Base-by-base conservation (phyloP, 2,888 invertebrate species). In the Imbricaverruca yamaguchii region DNA sequence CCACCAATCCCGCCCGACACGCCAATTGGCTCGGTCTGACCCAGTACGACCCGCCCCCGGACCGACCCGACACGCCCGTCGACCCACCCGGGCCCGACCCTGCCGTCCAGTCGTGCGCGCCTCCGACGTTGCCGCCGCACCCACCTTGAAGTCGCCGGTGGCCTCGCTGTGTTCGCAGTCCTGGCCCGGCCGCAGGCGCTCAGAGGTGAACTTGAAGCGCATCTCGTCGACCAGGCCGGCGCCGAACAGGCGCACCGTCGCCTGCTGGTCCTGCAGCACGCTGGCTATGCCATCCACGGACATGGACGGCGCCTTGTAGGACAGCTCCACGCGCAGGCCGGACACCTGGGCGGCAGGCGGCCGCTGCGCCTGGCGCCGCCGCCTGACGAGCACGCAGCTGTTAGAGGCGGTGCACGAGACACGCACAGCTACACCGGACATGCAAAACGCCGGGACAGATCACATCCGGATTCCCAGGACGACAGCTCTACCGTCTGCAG, bases 181-280 rank as follows among this genome's bases (percentile, higher is more conserved):
- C 23, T 90, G 89, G 1, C 91, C 91, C 82, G 87, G 89, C 0
- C 86, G 85, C 78, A 89, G 89, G 0, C 86, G 83, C 67, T 90
- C 88, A 82, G 91, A 89, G 0, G 94, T 94, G 86, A 95, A 93
- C 0, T 92, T 91, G 80, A 95, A 90, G 80, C 91, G 88, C 0
- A 93, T 93, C 82, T 90, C 87, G 0, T 90, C 86, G 0, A 91
- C 91, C 82, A 95, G 88, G 4, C 92, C 92, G 13, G 87, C 87
- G 0, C 95, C 95, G 86, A 94, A 95, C 61, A 95, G 85, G 80
- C 94, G 91, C 74, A 95, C 86, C 18, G 89, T 89, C 39, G 92
- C 90, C 6, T 88, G 87, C 0, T 88, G 87, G 80, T 90, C 90
- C 23, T 91, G 91, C 82, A 93, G 86, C 39, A 95, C 89, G 83